Percentiles rank a stretch among this genome's conserved stretches.
Conservation (phyloP, 2,888 invertebrate species). For the Bibio marci region DNA sequence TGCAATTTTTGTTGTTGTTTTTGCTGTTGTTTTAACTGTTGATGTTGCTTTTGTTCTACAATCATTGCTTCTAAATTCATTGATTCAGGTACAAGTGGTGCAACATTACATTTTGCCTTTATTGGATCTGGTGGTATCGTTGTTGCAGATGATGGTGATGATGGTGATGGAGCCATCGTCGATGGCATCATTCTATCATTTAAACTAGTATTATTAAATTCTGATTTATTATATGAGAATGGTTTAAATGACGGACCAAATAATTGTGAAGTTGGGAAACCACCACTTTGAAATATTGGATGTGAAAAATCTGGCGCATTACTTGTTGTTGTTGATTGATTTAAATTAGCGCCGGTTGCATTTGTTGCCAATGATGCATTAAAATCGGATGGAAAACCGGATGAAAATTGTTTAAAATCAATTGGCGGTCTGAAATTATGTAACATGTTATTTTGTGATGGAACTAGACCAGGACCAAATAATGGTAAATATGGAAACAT, state of each 20-base stretch:
- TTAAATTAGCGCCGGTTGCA: too few species aligned
- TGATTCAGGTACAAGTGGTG: conserved; percentile 24
- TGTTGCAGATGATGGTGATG: conserved; percentile 5
- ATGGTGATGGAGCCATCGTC: not conserved
- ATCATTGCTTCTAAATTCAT: conserved; percentile 12
- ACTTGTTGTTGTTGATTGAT: too few species aligned
- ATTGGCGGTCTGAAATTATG: conserved; percentile 20
- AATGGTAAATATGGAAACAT: conserved; percentile 23
- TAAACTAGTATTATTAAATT: not conserved
- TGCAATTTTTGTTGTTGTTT: not conserved
- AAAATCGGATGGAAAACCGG: not conserved
- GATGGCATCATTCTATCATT: too few species aligned
- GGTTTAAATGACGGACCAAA: too few species aligned
- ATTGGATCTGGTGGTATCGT: conserved; percentile 11
- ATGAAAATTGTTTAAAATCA: not conserved
- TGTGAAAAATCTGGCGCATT: too few species aligned
- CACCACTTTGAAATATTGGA: too few species aligned
- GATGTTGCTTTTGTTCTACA: conserved; percentile 7
- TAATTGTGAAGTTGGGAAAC: too few species aligned
- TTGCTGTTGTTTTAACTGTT: not conserved
- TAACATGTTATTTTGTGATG: conserved; percentile 27
- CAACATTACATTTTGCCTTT: conserved; percentile 24
- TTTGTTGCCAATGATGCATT: not conserved
- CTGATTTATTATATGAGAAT: not conserved
- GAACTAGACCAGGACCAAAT: conserved; percentile 37